These are phyloP conservation scores for Matsumyia berberina DNA, from an alignment of 2,888 invertebrate genomes.

Conservation along the genomic window DNA sequence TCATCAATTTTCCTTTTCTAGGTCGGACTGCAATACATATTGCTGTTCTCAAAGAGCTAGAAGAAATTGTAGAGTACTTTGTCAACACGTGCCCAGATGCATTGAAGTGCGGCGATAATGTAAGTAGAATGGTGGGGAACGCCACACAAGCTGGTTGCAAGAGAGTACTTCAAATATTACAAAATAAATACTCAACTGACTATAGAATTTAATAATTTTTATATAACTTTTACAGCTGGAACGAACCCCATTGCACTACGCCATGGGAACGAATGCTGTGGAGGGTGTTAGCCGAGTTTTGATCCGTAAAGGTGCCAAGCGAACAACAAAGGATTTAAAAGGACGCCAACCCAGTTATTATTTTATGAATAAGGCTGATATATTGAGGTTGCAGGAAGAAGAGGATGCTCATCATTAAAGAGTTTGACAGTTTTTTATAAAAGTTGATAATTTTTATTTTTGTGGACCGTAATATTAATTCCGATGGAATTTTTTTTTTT, in stretches of 20 bases:
- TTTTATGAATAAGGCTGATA: constrained; percentile 96
- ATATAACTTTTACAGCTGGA: constrained; percentile 88
- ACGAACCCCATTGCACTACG: constrained; percentile 94
- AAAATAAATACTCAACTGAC: neutral
- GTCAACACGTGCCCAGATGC: constrained; percentile 90
- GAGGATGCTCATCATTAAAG: constrained; percentile 86
- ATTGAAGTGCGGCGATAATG: constrained; percentile 92
- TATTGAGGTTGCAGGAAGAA: constrained; percentile 92
- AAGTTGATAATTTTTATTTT: neutral
- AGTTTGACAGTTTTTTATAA: neutral
- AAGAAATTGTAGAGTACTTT: constrained; percentile 91
- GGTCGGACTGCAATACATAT: constrained; percentile 93
- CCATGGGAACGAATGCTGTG: constrained; percentile 94
- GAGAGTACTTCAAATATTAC: constrained; percentile 18
- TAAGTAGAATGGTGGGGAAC: too few relatives aligned
- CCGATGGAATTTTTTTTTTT: constrained; percentile 38
- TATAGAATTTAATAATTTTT: neutral
- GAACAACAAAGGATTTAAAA: constrained; percentile 93
- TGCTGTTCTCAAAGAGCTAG: constrained; percentile 93
- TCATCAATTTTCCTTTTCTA: constrained; percentile 79
- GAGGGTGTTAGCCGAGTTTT: constrained; percentile 92
- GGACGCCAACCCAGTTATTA: constrained; percentile 96
- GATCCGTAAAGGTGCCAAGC: constrained; percentile 92
- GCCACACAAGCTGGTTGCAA: neutral
- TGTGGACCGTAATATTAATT: constrained; percentile 29